Evolutionary conservation across 2,113 vertebrate genomes (phyloP), one percentile per base, ranked within the genome.

Genomic region (Microtus pennsylvanicus): DNA sequence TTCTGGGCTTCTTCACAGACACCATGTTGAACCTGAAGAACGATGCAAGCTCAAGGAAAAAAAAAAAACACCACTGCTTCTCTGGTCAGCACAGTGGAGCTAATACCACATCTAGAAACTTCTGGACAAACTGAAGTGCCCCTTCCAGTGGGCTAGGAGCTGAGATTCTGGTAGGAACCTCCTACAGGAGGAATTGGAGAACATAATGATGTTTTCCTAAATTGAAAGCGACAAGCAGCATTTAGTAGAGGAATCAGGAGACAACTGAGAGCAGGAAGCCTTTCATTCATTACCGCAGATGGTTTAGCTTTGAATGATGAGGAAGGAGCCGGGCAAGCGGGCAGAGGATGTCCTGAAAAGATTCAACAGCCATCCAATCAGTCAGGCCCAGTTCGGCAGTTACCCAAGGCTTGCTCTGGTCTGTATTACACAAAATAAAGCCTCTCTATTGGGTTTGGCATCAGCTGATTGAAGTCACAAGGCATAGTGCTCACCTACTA

Each of bases 201-300:
- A 52, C 38, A 96, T 97, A 97, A 97, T 94, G 94, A 96, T 97
- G 96, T 93, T 97, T 98, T 90, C 74, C 94, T 95, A 97, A 98
- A 97, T 98, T 97, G 95, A 94, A 97, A 97, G 80, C 76, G 97
- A 98, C 97, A 98, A 94, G 95, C 70, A 92, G 90, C 92, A 92
- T 96, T 97, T 98, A 97, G 96, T 69, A 47, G 69, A 89, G 90
- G 96, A 93, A 95, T 95, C 95, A 90, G 95, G 94, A 97, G 96
- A 94, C 82, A 89, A 35, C 80, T 47, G 92, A 2, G 6, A 3
- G 76, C 35, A 55, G 74, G 80, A 96, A 89, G 81, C 38, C 74
- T 89, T 92, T 47, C 69, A 81, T n/a, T 98, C 33, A 78, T 97
- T 96, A 95, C 96, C 89, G 91, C 95, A 97, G 97, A 97, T 97